phyloP scores from a whole-genome alignment of 1,140 invertebrate species.

The Chelonus insularis region DNA sequence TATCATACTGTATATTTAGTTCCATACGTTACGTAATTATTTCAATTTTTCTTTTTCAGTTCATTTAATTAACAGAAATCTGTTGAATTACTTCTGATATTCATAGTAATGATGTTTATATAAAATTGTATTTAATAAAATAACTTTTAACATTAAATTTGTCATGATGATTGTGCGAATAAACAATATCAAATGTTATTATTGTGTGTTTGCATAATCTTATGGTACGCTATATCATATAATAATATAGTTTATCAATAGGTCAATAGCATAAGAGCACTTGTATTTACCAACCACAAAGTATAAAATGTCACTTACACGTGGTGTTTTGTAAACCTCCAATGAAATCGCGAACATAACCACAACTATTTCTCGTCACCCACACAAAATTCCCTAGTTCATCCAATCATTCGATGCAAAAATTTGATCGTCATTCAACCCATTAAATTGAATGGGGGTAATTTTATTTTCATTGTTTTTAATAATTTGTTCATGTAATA shows the following conservation, averaged over 20 bases:
- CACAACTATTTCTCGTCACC: constrained; percentile 25
- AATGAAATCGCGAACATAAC: constrained; percentile 35
- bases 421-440: no score
- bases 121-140: no score
- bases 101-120: no score
- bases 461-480: no score
- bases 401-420: neutral
- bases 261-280: constrained; percentile 30
- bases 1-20: neutral
- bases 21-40: no score
- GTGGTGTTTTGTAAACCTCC: constrained; percentile 36
- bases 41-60: neutral
- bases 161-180: no score
- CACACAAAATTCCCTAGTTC: constrained; percentile 7
- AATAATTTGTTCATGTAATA: no score
- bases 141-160: no score
- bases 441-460: no score
- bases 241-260: neutral
- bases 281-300: constrained; percentile 32
- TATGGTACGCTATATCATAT: neutral
- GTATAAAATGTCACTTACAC: constrained; percentile 44
- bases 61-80: no score
- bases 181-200: no score
- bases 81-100: no score
- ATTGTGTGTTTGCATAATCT: neutral